A percentile compares a stretch with the other conserved stretches of the same genome.
Conservation (phyloP, 2,113 vertebrate species). For the Elephas maximus region DNA sequence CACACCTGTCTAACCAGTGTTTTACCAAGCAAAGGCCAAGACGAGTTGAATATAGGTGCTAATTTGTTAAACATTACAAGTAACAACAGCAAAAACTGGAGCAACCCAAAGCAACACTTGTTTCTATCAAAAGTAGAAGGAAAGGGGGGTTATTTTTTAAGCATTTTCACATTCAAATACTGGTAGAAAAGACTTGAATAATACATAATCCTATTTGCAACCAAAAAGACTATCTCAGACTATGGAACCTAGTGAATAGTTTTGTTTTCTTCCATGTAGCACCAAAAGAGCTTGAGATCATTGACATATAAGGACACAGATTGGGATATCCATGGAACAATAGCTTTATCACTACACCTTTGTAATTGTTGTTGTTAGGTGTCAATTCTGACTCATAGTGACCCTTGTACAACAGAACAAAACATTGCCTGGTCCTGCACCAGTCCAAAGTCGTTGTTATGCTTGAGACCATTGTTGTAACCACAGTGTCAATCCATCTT, state of each 20-base stretch:
- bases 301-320: rapidly evolving
- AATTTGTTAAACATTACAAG: neutral
- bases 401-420: too few relatives aligned
- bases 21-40: neutral
- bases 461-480: too few relatives aligned
- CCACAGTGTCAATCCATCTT: too few relatives aligned
- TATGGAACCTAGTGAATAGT: neutral
- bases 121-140: neutral
- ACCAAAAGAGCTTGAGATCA: neutral
- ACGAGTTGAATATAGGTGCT: neutral
- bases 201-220: neutral
- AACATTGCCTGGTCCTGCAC: too few relatives aligned
- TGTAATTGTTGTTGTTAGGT: too few relatives aligned
- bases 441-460: too few relatives aligned
- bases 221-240: neutral
- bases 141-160: neutral
- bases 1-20: neutral
- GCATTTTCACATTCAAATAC: neutral
- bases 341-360: neutral
- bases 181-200: neutral
- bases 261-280: neutral
- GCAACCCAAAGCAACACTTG: neutral
- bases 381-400: too few relatives aligned
- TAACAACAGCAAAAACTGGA: neutral
- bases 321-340: too few relatives aligned